Evolutionary conservation across 2,888 invertebrate species (phyloP), one percentile per base, ranked within the genome.

Genomic region (Silvanus unidentatus): DNA sequence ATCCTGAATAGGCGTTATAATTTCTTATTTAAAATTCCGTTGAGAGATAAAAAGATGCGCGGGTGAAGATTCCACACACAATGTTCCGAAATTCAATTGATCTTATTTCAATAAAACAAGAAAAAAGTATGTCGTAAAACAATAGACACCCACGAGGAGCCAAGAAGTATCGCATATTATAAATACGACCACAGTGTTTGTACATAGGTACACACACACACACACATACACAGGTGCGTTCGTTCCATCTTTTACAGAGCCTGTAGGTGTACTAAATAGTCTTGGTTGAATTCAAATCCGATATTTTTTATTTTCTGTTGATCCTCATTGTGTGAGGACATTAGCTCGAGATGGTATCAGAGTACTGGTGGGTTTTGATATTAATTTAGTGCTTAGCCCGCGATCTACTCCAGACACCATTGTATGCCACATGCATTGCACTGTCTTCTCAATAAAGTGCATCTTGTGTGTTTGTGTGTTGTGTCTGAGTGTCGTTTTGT

Each of bases 241-340:
- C 41, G 15, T 15, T 37, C n/a, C 14, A 11, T 16, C 42, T 48
- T 42, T 48, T 36, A 43, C 60, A 59, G 58, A 59, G 58, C 37
- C 64, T 52, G 69, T 69, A 68, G 70, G 68, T 69, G 70, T 70
- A 69, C 69, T 70, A 70, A 69, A 69, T 69, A 69, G 66, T 68
- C 68, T 64, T 65, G 66, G 63, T 62, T 63, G 66, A 67, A 68
- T 68, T 69, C 66, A 68, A 68, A 68, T 68, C 65, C 61, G 58
- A 55, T 63, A 60, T 59, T 67, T 66, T 64, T 68, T 68, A 65
- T 66, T 68, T 64, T 62, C 58, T 60, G 59, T 59, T 58, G 69
- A 64, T 68, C 65, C 65, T 68, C 68, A 70, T 70, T 69, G 70
- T 68, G 68, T 67, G 66, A 68, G 68, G 69, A 68, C 69, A 70